Base-by-base conservation (phyloP, 2,888 invertebrate species). In the Epirrhoe alternata region DNA sequence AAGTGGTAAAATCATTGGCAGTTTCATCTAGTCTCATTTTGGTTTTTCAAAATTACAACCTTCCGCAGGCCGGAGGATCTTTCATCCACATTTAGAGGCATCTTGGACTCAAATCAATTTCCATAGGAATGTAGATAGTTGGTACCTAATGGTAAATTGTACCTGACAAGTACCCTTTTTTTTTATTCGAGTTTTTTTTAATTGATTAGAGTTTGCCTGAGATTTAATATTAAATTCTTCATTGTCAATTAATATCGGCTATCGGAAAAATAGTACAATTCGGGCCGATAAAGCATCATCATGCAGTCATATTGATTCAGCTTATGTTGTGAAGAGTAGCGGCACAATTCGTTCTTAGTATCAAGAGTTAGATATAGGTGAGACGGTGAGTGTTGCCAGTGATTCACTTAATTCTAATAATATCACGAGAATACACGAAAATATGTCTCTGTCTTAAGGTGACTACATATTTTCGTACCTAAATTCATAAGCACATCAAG, bases 401-500 rank as follows among this genome's bases (percentile, higher is more conserved):
- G 14, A 6, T 49, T 17, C 10, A 57, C 31, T 53, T 53, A 53
- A 35, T 49, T 35, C 63, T 64, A 64, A n/a, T 17, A 58, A 58
- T 49, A 64, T 50, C 59, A 54, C 49, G 59, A 59, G 35, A 58
- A 58, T 53, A 35, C 10, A 58, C 35, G 74, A 77, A 78, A 74
- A 65, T 71, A 71, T 53, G 31, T 8, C 10, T 60, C 53, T 38
- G 53, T 30, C 14, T 12, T 8, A 8, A 35, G 0, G 0, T 12
- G 38, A 42, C 38, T 42, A 50, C 58, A 64, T 57, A 58, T 51
- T 50, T 50, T 35, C n/a, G 24, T 61, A 42, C 65, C 64, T 63
- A 61, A 65, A 61, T 66, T 53, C 59, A 69, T 61, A 68, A 77
- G 74, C 76, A 81, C 77, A 78, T 79, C 69, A 60, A 80, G 54